Evolutionary conservation across 2,888 invertebrate species (phyloP).

Genomic region (Latrodectus elegans): DNA sequence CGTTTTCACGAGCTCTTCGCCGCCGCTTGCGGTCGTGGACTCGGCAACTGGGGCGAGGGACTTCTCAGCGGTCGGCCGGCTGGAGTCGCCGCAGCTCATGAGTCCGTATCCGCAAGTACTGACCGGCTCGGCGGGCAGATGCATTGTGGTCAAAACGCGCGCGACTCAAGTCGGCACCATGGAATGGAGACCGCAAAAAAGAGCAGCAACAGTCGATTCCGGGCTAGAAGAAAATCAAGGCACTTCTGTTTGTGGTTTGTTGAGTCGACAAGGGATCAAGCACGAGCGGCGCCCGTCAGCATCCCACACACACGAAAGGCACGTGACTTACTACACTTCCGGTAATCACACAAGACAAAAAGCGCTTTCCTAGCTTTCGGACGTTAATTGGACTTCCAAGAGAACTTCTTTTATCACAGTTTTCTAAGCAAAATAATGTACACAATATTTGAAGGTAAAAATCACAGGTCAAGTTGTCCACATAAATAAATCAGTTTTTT

Average conservation of each 20-base stretch:
- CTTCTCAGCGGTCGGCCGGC: constrained; percentile 73
- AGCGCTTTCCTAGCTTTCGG: no score
- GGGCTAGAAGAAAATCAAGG: constrained; percentile 26
- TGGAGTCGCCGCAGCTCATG: constrained; percentile 55
- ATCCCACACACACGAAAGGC: constrained; percentile 41
- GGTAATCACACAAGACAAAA: constrained; percentile 1
- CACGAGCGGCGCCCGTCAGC: constrained; percentile 41
- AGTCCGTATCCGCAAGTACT: constrained; percentile 52
- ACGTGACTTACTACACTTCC: constrained; percentile 62
- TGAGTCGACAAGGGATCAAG: constrained; percentile 23
- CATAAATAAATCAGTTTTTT: no score
- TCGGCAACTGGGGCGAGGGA: constrained; percentile 80
- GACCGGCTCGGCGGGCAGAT: constrained; percentile 65
- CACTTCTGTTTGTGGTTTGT: constrained; percentile 15
- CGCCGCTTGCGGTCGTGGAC: constrained; percentile 82
- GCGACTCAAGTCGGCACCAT: background rate
- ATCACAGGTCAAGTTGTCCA: no score
- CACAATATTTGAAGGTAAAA: no score
- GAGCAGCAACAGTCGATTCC: constrained; percentile 4
- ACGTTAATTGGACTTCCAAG: no score
- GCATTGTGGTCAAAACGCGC: constrained; percentile 47
- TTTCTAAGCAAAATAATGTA: no score
- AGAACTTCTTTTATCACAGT: no score
- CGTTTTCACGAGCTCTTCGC: constrained; percentile 86
- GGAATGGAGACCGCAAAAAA: background rate